Percentiles rank a stretch among this genome's conserved stretches.
phyloP scores from a whole-genome alignment of 2,888 invertebrate genomes.

The Zeuzera pyrina region DNA sequence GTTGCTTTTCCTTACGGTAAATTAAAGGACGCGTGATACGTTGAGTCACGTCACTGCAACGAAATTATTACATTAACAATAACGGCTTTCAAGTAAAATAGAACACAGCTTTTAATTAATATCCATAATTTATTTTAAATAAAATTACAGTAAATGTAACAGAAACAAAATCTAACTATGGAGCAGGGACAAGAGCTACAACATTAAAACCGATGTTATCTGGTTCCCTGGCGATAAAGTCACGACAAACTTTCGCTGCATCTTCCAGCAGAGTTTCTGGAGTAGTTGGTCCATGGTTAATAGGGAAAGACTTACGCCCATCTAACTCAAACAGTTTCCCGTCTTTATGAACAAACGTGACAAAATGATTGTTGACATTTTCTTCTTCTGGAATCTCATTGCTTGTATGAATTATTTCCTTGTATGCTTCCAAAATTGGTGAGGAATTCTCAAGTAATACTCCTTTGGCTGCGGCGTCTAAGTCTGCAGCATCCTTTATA shows the following conservation, averaged over 20 bases:
- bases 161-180: conserved; percentile 20
- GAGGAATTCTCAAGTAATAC: conserved; percentile 79
- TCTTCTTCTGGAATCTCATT: conserved; percentile 78
- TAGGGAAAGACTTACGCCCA: conserved; percentile 76
- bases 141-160: conserved; percentile 13
- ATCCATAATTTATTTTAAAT: conserved; percentile 15
- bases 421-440: conserved; percentile 84
- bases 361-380: conserved; percentile 87
- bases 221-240: conserved; percentile 89
- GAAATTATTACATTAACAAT: conserved; percentile 28
- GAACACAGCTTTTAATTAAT: conserved; percentile 3
- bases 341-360: conserved; percentile 87
- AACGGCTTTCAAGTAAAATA: conserved; percentile 3
- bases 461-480: conserved; percentile 84
- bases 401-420: conserved; percentile 84
- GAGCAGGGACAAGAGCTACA: conserved; percentile 80
- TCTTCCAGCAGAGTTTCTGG: conserved; percentile 84
- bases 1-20: conserved; percentile 41
- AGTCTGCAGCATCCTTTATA: conserved; percentile 76
- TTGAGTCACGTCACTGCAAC: conserved; percentile 27
- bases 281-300: conserved; percentile 85
- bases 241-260: conserved; percentile 84
- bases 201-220: conserved; percentile 90
- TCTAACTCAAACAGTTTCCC: conserved; percentile 88
- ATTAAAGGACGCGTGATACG: conserved; percentile 43